A percentile compares a stretch with the other conserved stretches of the same genome.
These are phyloP conservation scores for Trachemys scripta DNA, from an alignment of 2,113 vertebrate genomes.

Conservation along the genomic window DNA sequence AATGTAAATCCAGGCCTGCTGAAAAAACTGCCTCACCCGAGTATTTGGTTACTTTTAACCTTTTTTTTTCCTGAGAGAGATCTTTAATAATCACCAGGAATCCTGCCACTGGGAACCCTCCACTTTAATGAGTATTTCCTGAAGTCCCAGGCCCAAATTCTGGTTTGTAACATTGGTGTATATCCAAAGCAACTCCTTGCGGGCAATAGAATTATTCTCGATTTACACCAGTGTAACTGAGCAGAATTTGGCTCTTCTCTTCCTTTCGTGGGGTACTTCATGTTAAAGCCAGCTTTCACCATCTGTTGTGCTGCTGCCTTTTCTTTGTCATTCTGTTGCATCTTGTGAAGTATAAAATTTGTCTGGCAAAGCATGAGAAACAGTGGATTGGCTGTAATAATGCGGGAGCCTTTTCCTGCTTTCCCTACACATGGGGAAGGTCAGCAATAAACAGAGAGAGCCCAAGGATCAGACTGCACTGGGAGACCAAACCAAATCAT, in stretches of 20 bases:
- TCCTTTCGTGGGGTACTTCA: not conserved
- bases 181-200: not conserved
- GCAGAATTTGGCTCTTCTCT: not conserved
- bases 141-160: not conserved
- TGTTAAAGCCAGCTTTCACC: not conserved
- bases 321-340: not conserved
- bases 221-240: not conserved
- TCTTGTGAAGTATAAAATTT: not conserved
- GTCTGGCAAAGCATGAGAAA: not conserved
- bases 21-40: not conserved
- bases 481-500: not conserved
- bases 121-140: slow-evolving; percentile 18
- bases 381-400: not conserved
- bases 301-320: slow-evolving; percentile 14
- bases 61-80: not conserved
- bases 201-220: not conserved
- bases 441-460: not conserved
- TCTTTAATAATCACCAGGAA: not conserved
- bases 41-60: not conserved
- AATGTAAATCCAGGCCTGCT: not conserved
- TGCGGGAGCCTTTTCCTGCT: not conserved
- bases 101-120: not conserved
- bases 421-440: not conserved
- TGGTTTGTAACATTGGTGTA: not conserved
- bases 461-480: not conserved